Evolutionary conservation across 2,797 vertebrate species (phyloP).

Genomic region (Antrozous pallidus): DNA sequence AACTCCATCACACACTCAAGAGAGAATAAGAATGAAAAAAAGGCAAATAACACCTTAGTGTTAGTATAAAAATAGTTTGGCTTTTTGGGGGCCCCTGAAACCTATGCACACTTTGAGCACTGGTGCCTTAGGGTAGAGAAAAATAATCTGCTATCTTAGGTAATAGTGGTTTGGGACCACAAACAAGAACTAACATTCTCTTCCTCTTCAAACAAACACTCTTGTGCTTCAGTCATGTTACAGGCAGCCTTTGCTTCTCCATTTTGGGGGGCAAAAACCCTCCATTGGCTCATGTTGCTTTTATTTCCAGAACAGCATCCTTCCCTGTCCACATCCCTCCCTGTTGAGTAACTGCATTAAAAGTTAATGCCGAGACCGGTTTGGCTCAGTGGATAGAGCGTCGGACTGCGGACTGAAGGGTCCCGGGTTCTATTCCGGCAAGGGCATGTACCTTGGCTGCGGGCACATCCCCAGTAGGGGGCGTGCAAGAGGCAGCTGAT

Average conservation of each 20-base stretch:
- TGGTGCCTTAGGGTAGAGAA: background rate
- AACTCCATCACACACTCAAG: background rate
- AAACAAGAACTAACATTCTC: background rate
- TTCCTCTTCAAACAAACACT: background rate
- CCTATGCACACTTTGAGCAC: background rate
- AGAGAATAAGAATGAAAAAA: background rate
- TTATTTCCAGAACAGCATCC: background rate
- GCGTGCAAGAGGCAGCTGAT: no score
- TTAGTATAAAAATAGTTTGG: background rate
- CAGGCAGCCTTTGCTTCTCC: background rate
- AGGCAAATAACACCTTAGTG: background rate
- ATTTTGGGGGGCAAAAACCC: background rate
- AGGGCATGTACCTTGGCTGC: no score
- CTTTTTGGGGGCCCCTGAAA: background rate
- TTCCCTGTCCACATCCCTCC: background rate
- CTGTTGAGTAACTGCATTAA: background rate
- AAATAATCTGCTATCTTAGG: background rate
- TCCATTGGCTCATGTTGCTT: background rate
- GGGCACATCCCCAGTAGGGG: no score
- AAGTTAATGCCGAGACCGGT: background rate
- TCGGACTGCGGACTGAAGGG: no score
- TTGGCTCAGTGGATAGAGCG: no score
- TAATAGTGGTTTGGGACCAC: background rate
- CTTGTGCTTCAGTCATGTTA: background rate
- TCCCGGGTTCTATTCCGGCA: no score